These are phyloP conservation scores for Spinus olivaceus DNA, from an alignment of 2,797 vertebrate species.

Conservation along the genomic window DNA sequence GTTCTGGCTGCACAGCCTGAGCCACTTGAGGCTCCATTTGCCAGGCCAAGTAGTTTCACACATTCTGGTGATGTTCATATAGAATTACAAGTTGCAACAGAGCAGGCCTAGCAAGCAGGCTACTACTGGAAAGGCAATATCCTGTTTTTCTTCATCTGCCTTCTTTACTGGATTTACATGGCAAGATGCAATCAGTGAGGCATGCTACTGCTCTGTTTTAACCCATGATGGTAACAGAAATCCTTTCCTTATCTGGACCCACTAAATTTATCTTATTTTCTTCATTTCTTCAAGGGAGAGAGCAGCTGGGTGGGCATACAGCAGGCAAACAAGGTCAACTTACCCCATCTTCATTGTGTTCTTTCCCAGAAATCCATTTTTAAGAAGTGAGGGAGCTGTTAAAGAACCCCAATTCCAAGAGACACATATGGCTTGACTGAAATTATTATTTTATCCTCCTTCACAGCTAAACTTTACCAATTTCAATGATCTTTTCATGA, in stretches of 20 bases:
- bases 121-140: background rate
- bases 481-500: background rate
- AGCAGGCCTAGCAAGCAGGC: background rate
- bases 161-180: background rate
- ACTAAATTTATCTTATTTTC: background rate
- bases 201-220: background rate
- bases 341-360: background rate
- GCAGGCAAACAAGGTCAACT: background rate
- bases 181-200: background rate
- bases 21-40: background rate
- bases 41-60: background rate
- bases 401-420: background rate
- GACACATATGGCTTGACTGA: background rate
- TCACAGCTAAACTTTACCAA: background rate
- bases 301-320: background rate
- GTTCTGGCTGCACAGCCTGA: background rate
- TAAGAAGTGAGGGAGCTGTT: background rate
- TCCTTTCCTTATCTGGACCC: background rate
- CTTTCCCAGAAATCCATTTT: background rate
- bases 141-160: background rate
- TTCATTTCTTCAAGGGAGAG: background rate
- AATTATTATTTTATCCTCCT: background rate
- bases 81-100: background rate
- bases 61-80: background rate
- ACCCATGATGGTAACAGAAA: background rate